phyloP scores from a whole-genome alignment of 2,888 invertebrate species.

The Cephus rjabovi region DNA sequence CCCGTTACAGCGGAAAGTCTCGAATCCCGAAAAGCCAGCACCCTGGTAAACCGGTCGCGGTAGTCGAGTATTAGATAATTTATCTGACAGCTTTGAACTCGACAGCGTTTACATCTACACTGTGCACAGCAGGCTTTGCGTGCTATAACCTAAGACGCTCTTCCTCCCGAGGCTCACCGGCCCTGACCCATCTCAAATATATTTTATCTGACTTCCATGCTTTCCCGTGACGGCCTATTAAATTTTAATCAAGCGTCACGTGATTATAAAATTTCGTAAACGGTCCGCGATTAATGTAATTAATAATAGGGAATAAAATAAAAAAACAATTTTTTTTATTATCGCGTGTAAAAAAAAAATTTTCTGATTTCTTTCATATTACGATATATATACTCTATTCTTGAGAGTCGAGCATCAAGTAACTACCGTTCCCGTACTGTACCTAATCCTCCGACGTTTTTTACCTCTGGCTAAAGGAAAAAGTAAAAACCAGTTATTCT shows the following conservation, averaged over 20 bases:
- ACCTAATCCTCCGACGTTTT: slow-evolving; percentile 2
- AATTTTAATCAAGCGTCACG: neutral
- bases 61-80: slow-evolving; percentile 49
- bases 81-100: slow-evolving; percentile 50
- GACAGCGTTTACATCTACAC: slow-evolving; percentile 6
- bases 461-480: neutral
- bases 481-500: slow-evolving; percentile 2
- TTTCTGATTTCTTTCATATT: slow-evolving; percentile 12
- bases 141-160: neutral
- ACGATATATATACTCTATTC: neutral
- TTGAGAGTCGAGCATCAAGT: neutral
- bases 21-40: neutral
- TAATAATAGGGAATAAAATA: neutral
- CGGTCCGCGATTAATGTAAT: neutral
- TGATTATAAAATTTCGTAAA: neutral
- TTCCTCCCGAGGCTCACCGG: neutral
- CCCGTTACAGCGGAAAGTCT: neutral
- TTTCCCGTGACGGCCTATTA: neutral
- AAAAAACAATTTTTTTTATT: neutral
- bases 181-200: neutral
- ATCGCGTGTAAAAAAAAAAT: neutral
- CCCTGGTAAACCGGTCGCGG: slow-evolving; percentile 39
- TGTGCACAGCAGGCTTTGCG: neutral
- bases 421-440: slow-evolving; percentile 2
- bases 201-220: neutral